phyloP scores from a whole-genome alignment of 2,797 vertebrate genomes.

The Gallirallus australis region DNA sequence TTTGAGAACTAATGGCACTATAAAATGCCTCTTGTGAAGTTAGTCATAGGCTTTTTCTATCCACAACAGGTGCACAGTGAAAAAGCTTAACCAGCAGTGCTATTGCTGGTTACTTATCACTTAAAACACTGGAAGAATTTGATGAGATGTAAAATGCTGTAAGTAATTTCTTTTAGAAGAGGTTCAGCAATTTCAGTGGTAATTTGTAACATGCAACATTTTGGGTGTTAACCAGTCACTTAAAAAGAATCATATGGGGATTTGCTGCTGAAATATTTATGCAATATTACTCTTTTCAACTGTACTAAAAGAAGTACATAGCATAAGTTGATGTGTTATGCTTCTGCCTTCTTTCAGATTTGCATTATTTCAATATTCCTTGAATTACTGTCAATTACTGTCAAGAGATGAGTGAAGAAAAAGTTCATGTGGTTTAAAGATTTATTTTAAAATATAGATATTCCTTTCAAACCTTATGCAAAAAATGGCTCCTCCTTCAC shows the following conservation, averaged over 20 bases:
- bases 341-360: background rate
- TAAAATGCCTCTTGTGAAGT: background rate
- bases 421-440: background rate
- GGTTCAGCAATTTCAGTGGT: background rate
- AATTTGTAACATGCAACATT: background rate
- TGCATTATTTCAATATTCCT: background rate
- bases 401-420: background rate
- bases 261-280: background rate
- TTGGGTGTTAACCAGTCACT: background rate
- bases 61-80: too few species aligned
- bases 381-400: background rate
- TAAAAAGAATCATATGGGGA: background rate
- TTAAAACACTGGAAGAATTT: background rate
- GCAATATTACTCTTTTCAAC: background rate
- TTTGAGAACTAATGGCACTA: background rate
- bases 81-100: background rate
- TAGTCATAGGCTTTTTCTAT: background rate
- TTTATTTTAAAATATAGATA: background rate
- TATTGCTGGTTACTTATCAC: background rate
- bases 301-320: background rate
- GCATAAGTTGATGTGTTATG: background rate
- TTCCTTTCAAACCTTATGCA: background rate
- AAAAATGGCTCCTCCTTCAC: background rate
- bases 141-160: background rate
- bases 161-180: background rate